Base-by-base conservation (phyloP, 2,113 vertebrate genomes). In the Aplodontia rufa region DNA sequence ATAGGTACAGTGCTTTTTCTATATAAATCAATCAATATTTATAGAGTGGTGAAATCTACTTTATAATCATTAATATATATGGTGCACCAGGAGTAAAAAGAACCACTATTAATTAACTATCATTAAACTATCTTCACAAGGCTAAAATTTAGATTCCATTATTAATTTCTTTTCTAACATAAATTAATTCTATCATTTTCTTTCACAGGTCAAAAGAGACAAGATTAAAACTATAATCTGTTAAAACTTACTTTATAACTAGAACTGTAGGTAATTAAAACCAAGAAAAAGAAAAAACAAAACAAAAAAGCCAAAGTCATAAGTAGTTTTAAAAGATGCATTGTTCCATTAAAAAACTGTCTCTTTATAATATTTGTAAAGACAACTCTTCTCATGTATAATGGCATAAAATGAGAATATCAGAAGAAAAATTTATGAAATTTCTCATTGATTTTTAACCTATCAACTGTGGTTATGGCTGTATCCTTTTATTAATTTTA, bases 241-340 rank as follows among this genome's bases (percentile, higher is more conserved):
- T 66, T 91, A 89, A 88, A 35, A 87, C 35, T 64, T 83, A 83
- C 10, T 86, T 86, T 90, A 68, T 53, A 90, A 94, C 1, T 68
- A 81, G n/a, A 91, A 95, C 66, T 94, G 69, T 32, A 83, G 45
- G 55, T 71, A 86, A 62, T 76, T 53, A 71, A 84, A 89, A 91
- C 87, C 30, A 58, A 17, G 40, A 30, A 49, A 90, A 81, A n/a
- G n/a, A n/a, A n/a, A n/a, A n/a, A n/a, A 80, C 28, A 60, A 58
- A 81, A 64, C 72, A 40, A 35, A 69, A 64, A 76, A 91, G 64
- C 17, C 17, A 60, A 92, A 19, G 16, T 74, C 49, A 80, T 37
- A 58, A 85, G 79, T 8, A 42, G 22, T 49, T 93, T 92, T 40
- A 24, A 95, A 94, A 86, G 28, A 62, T 32, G 12, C 11, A 47